Evolutionary conservation across 2,113 vertebrate species (phyloP), one percentile per base, ranked within the genome.

Genomic region (Crotalus helleri): DNA sequence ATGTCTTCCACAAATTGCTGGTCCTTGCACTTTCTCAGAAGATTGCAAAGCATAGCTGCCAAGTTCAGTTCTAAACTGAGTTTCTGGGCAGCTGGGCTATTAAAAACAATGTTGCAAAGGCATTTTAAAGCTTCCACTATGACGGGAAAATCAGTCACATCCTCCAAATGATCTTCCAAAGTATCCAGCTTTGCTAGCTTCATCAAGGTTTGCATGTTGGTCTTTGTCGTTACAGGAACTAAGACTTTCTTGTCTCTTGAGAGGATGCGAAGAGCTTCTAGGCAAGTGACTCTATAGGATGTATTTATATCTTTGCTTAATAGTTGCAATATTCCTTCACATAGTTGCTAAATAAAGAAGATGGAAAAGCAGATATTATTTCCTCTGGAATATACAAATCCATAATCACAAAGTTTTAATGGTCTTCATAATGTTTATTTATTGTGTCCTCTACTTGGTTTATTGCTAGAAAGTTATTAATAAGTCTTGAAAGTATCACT

Each of bases 121-220:
- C 99, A 99, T 98, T 99, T 99, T 91, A 99, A 97, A 24, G 99
- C 99, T 97, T 99, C 99, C 96, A 99, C 98, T 92, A 98, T 98
- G 95, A 99, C 98, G 53, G 98, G 98, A 95, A 98, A 98, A 94
- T 98, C 98, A 69, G 96, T 96, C 51, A 89, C 96, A 92, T 98
- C 98, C 29, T 98, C 98, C 90, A 98, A 95, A 92, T 96, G 97
- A 57, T 97, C 96, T 74, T 97, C 97, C 13, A 96, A 96, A 91
- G 96, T 88, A 51, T 96, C 97, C 93, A 99, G 97, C 93, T 97
- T 98, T 55, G 99, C 99, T 94, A 99, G 97, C 88, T 96, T 97
- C 54, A 98, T 98, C 91, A 99, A 97, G 94, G 98, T 98, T 96
- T 99, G 96, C 97, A 99, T 98, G 96, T 99, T 99, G 92, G 98